Evolutionary conservation across 2,113 vertebrate species (phyloP), one percentile per base, ranked within the genome.

Genomic region (Melanocharis versteri): DNA sequence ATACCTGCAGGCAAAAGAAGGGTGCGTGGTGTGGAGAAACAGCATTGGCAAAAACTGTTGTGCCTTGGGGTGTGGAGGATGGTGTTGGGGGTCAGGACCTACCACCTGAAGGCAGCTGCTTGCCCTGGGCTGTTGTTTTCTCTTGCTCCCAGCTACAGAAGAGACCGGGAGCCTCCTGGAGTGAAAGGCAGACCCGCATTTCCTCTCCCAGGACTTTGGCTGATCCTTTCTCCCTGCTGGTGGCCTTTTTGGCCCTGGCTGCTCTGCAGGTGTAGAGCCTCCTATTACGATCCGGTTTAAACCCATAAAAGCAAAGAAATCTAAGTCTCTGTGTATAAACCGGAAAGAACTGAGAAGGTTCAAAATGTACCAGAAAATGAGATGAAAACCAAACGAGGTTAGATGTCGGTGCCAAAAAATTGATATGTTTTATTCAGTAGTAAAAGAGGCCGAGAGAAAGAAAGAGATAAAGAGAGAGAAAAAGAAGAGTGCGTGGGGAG

Each of bases 141-240:
- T 15, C 27, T 72, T 54, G 40, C 58, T 62, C 39, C 54, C 62
- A 27, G 62, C 82, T 39, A 13, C 33, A n/a, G 62, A 81, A 37
- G 33, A 58, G n/a, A 37, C 13, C 2, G 2, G 53, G 27, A 76
- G 35, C 7, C 2, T 40, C 2, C 1, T 1, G 2, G 35, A 31
- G 18, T 2, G 3, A 71, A 79, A 15, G 15, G 3, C 47, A 88
- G 45, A 58, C 11, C 15, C 9, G 0, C 0, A 0, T 45, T 78
- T 2, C 3, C 6, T 61, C 35, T 92, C 37, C 40, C 1, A 6
- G 19, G 48, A 11, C 11, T 93, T 72, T 50, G 66, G 23, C 58
- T 72, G 54, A 24, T 35, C 39, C 26, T 15, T 76, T 28, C 7
- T 90, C 42, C 16, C 4, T 3, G 3, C 4, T 6, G 6, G 8